Conservation (phyloP, 2,797 vertebrate species). For the Scleropages formosus region DNA sequence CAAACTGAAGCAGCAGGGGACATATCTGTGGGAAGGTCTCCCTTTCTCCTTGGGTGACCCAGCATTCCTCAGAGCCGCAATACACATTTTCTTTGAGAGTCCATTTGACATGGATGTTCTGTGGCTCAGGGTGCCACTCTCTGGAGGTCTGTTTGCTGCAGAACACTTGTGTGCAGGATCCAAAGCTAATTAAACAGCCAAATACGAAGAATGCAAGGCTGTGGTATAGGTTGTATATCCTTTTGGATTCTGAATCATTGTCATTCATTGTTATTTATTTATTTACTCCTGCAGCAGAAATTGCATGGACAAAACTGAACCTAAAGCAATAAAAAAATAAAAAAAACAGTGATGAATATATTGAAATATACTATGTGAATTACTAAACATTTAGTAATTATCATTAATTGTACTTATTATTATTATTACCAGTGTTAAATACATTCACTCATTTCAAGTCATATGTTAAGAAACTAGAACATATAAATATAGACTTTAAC, state of each 20-base stretch:
- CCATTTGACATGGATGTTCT: slow-evolving; percentile 67
- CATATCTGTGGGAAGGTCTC: slow-evolving; percentile 72
- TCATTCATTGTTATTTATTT: no score
- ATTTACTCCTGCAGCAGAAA: no score
- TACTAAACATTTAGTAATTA: no score
- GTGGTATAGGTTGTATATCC: slow-evolving; percentile 41
- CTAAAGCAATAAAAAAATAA: no score
- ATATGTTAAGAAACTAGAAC: no score
- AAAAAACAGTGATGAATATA: no score
- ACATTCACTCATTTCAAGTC: no score
- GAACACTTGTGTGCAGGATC: slow-evolving; percentile 52
- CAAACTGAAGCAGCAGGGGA: slow-evolving; percentile 77
- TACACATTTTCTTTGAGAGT: slow-evolving; percentile 69
- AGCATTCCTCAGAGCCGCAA: slow-evolving; percentile 64
- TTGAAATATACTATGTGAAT: no score
- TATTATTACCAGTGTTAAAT: neutral
- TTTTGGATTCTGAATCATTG: slow-evolving; percentile 24
- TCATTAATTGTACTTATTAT: no score
- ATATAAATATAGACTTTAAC: no score
- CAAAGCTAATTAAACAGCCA: slow-evolving; percentile 34
- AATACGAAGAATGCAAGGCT: slow-evolving; percentile 37
- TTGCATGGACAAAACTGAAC: no score
- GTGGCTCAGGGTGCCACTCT: slow-evolving; percentile 66
- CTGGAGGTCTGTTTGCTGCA: slow-evolving; percentile 56
- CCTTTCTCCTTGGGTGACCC: slow-evolving; percentile 47